Evolutionary conservation across 1,140 invertebrate genomes (phyloP), one percentile per base, ranked within the genome.

Genomic region (Cryptotermes secundus): DNA sequence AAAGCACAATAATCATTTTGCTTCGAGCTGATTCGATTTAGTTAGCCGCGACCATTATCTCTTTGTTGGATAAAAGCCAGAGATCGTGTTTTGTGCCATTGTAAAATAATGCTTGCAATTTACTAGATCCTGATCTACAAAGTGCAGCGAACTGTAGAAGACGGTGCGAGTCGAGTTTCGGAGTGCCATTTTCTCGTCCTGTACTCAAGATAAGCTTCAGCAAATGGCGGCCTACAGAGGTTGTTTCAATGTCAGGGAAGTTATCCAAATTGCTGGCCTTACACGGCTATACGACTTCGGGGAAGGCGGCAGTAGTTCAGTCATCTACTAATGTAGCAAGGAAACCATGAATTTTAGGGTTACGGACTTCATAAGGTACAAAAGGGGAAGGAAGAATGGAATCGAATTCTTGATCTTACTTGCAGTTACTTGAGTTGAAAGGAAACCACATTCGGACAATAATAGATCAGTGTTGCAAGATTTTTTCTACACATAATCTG

Each of bases 191-290:
- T 72, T 31, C 59, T 72, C n/a, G 14, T 72, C 59, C 59, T 72
- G 59, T n/a, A 72, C 26, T 14, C 59, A 72, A 72, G 59, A 72
- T 72, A 72, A 72, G 59, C 59, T 72, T 14, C 59, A 72, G n/a
- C 2, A 72, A 72, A 72, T 72, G 59, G 26, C 45, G 14, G 45
- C 22, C 3, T 49, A 22, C 14, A 49, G 45, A 72, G 59, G 26
- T 72, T 72, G 59, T 31, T 72, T 26, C 59, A n/a, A 12, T n/a
- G 59, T 72, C 26, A 72, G n/a, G 59, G 59, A 72, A 72, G 59
- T 72, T 72, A 72, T 72, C 59, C 59, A 72, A 72, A 72, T 72
- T 72, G 59, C 59, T 72, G n/a, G 26, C 16, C 59, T 72, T 72
- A 31, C 31, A 72, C 59, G 26, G 31, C 59, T 26, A 59, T 59